A percentile compares a stretch with the other conserved stretches of the same genome.
Evolutionary conservation across 2,888 invertebrate species (phyloP).

Genomic region (Cephonodes hylas): DNA sequence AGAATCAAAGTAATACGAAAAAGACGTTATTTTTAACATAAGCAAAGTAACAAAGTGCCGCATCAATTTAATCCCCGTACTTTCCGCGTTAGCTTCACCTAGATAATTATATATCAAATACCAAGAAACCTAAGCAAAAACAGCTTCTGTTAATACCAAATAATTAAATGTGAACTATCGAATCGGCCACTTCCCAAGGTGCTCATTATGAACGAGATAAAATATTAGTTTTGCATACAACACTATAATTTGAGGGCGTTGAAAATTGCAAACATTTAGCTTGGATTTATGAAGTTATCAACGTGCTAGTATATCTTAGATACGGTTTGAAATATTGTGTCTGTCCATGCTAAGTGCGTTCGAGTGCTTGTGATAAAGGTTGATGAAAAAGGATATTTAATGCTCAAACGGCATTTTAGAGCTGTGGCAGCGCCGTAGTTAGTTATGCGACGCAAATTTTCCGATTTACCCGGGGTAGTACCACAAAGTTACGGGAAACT

Average conservation of each 20-base stretch:
- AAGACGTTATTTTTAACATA: too few relatives aligned
- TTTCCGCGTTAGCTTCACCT: too few relatives aligned
- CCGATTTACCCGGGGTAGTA: too few relatives aligned
- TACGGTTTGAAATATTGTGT: not conserved
- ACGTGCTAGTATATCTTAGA: not conserved
- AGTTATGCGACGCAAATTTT: too few relatives aligned
- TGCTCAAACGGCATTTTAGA: not conserved
- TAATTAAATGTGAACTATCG: conserved; percentile 49
- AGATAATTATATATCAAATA: not conserved
- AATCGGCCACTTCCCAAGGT: conserved; percentile 43
- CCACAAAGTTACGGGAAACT: too few relatives aligned
- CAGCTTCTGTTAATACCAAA: conserved; percentile 54
- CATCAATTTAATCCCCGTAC: too few relatives aligned
- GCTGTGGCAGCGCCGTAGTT: too few relatives aligned
- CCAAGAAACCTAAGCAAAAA: conserved; percentile 20
- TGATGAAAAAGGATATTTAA: not conserved
- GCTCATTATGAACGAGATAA: conserved; percentile 54
- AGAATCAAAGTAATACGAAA: too few relatives aligned
- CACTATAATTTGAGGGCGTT: conserved; percentile 55
- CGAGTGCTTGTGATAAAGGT: not conserved
- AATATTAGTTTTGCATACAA: conserved; percentile 46
- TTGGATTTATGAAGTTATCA: conserved; percentile 11
- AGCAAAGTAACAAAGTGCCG: too few relatives aligned
- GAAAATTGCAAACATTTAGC: conserved; percentile 34
- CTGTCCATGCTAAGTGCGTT: not conserved